Evolutionary conservation across 2,797 vertebrate species (phyloP), one percentile per base, ranked within the genome.

Genomic region (Sternarchorhynchus goeldii): DNA sequence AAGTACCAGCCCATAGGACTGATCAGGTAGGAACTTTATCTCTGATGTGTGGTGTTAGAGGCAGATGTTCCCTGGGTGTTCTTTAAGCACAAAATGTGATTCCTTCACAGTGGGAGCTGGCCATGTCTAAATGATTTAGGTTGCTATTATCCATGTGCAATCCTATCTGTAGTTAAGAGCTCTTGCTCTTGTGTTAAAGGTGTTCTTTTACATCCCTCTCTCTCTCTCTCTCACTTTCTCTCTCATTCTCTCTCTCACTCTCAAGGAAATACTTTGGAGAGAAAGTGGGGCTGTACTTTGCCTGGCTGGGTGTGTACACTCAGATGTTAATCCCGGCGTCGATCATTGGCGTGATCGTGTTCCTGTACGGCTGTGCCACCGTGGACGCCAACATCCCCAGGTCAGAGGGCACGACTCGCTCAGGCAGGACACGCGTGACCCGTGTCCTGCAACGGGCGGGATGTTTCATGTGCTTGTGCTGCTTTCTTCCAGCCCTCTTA

Each of bases 291-390:
- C 90, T 99, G 1, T 99, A 99, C 87, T 99, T 99, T 74, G 97
- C 97, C 89, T 99, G 97, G 97, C 90, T 99, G 84, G 97, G 97
- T 18, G 96, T 98, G 75, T 99, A 99, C 89, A 99, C 97, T 2
- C 96, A 98, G 89, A 97, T 99, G 96, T 93, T 99, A 69, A 97
- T 99, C 83, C 96, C 96, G 0, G 97, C 97, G 69, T 95, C 97
- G 1, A 68, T 97, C 0, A 94, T 99, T 0, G 97, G 97, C 20
- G 92, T 98, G 82, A 96, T 98, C 0, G 97, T 99, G 4, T 99
- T 99, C 87, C 93, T 99, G 0, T 99, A 98, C 0, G 97, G 97
- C 73, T 99, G 97, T 53, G 95, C 93, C 34, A 98, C 97, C 0
- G 92, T 99, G 4, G 93, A 99, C 25, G 92, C 96, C 6, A 95